These are phyloP conservation scores for Sitodiplosis mosellana DNA, from an alignment of 1,140 invertebrate genomes.

Conservation along the genomic window DNA sequence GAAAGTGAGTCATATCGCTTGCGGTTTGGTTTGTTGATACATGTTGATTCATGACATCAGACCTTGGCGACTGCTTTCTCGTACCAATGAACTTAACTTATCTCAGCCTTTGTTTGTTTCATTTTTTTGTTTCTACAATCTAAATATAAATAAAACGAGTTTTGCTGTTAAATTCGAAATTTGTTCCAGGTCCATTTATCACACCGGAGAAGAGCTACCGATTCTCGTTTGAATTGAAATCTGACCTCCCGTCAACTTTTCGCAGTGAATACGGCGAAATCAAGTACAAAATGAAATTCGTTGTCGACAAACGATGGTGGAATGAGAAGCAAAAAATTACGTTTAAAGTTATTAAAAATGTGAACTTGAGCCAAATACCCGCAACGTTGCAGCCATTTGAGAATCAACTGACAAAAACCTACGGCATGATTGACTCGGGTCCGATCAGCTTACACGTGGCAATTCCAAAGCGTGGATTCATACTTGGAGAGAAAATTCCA, in stretches of 20 bases:
- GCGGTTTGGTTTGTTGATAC: too few species aligned
- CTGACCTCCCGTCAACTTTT: conserved; percentile 17
- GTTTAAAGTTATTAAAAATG: conserved; percentile 16
- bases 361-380: conserved; percentile 12
- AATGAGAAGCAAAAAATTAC: conserved; percentile 20
- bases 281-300: conserved; percentile 21
- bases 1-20: too few species aligned
- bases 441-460: conserved; percentile 19
- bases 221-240: conserved; percentile 14
- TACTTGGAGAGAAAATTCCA: conserved; percentile 17
- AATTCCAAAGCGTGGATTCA: conserved; percentile 17
- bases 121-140: too few species aligned
- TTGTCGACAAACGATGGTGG: conserved; percentile 20
- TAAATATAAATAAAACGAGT: too few species aligned
- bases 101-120: too few species aligned
- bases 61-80: too few species aligned
- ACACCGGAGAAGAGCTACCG: conserved; percentile 6
- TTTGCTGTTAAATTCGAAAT: too few species aligned
- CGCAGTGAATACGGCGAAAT: conserved; percentile 20
- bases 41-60: too few species aligned
- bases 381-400: conserved; percentile 13
- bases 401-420: conserved; percentile 12
- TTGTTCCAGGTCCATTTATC: too few species aligned
- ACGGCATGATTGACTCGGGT: conserved; percentile 18
- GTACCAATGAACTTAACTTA: too few species aligned